Base-by-base conservation (phyloP, 2,797 vertebrate species). In the Cuculus canorus region DNA sequence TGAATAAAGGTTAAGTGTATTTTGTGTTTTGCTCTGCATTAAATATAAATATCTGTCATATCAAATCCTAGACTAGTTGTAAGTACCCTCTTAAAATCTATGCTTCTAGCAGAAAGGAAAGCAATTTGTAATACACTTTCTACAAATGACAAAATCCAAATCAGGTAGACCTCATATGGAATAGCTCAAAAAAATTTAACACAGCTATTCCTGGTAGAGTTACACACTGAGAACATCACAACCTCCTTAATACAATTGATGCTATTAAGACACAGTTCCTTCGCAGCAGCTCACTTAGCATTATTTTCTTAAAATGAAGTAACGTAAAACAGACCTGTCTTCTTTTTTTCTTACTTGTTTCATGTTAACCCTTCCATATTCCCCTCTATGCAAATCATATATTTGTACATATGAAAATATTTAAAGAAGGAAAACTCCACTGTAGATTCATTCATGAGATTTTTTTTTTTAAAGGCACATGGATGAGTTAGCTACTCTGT, bases 11-110 rank as follows among this genome's bases (percentile, higher is more conserved):
- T 97, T 97, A 96, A 91, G 75, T 91, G 39, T 95, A 93, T 94
- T 97, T 97, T 94, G 60, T 97, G 92, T 97, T 97, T 97, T 96
- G 86, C 83, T 97, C 86, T 96, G 71, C 96, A 95, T 97, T 97
- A 97, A 94, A 96, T 84, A 92, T 92, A 96, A 97, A 95, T 96
- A 96, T 93, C 93, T 97, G 94, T 96, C 96, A 95, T 91, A 94
- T 90, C 91, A 98, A 97, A 96, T 86, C 73, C 54, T 85, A 92
- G 22, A 87, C 41, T 71, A 93, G 86, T 86, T 78, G 82, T 63
- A 95, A 96, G 81, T 59, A 95, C 47, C 19, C 32, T 93, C 86
- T 93, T 88, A 92, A 96, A 91, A 94, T 92, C 86, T 68, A 10
- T 84, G 90, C 90, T 90, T 93, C 81, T 93, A 93, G 84, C 63